Evolutionary conservation across 2,113 vertebrate genomes (phyloP).

Genomic region (Meles meles): DNA sequence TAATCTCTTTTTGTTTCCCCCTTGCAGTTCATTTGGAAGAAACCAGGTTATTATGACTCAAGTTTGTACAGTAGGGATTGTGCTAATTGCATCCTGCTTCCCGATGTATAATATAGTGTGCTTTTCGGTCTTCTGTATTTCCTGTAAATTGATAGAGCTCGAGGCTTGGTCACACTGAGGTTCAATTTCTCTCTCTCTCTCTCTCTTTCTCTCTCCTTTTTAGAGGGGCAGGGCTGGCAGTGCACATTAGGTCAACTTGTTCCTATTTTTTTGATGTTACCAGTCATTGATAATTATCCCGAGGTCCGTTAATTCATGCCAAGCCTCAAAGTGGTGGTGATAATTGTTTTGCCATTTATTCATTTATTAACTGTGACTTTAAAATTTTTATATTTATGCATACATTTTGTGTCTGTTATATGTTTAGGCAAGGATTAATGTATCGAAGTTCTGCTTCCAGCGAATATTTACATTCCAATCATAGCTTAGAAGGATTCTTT

Average conservation of each 20-base stretch:
- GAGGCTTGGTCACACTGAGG: not conserved
- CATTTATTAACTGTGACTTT: slow-evolving; percentile 23
- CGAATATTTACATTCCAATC: slow-evolving; percentile 17
- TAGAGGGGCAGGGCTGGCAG: not conserved
- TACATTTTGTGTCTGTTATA: not conserved
- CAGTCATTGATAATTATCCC: not conserved
- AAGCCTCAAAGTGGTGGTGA: not conserved
- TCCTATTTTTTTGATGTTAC: not conserved
- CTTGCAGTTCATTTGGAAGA: not conserved
- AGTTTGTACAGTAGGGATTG: not conserved
- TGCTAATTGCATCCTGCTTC: not conserved
- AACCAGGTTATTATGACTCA: not conserved
- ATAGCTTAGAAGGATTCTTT: slow-evolving; percentile 62
- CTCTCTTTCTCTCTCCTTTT: not conserved
- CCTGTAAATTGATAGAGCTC: not conserved
- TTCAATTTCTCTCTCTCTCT: not conserved
- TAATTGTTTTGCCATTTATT: not conserved
- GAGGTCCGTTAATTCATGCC: not conserved
- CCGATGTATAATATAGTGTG: not conserved
- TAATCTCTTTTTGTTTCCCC: not conserved
- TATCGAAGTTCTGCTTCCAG: slow-evolving; percentile 44
- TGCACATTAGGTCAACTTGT: not conserved
- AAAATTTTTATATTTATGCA: not conserved
- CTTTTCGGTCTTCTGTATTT: not conserved
- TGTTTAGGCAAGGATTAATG: not conserved